Evolutionary conservation across 2,113 vertebrate species (phyloP).

Genomic region (Chitala chitala): DNA sequence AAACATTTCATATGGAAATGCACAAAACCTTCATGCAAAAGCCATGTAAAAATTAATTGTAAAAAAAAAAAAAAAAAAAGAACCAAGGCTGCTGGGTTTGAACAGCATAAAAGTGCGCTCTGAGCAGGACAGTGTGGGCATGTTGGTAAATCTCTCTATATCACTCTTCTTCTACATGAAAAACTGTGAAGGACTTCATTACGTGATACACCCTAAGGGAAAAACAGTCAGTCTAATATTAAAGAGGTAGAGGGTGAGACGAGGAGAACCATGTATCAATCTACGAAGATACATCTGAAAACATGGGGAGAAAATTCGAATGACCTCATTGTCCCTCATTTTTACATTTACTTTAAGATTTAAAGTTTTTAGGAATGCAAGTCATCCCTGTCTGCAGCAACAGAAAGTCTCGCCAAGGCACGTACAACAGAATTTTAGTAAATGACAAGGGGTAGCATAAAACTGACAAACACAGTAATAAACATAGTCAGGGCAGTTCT

Average conservation of each 20-base stretch:
- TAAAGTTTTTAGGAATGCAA: not conserved
- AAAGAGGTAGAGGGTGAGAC: not conserved
- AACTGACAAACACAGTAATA: too few species aligned
- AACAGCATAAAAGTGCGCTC: not conserved
- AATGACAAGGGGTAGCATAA: not conserved
- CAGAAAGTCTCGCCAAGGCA: not conserved
- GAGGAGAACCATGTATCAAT: too few species aligned
- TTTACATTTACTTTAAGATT: not conserved
- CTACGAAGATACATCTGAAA: not conserved
- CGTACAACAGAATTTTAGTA: not conserved
- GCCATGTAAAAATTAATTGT: too few species aligned
- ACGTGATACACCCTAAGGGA: conserved; percentile 28
- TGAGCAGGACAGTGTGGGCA: not conserved
- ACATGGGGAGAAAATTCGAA: not conserved
- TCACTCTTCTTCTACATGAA: not conserved
- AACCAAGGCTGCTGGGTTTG: not conserved
- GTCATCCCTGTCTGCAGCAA: not conserved
- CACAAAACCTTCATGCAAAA: too few species aligned
- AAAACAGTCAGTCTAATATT: not conserved
- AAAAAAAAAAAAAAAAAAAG: not conserved
- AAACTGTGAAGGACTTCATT: conserved; percentile 28
- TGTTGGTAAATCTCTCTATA: not conserved
- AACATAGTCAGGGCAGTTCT: too few species aligned
- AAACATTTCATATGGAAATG: too few species aligned
- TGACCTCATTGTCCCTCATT: not conserved